Percentiles rank a stretch among this genome's conserved stretches.
phyloP scores from a whole-genome alignment of 2,797 vertebrate genomes.

The Hoplostethus mediterraneus region DNA sequence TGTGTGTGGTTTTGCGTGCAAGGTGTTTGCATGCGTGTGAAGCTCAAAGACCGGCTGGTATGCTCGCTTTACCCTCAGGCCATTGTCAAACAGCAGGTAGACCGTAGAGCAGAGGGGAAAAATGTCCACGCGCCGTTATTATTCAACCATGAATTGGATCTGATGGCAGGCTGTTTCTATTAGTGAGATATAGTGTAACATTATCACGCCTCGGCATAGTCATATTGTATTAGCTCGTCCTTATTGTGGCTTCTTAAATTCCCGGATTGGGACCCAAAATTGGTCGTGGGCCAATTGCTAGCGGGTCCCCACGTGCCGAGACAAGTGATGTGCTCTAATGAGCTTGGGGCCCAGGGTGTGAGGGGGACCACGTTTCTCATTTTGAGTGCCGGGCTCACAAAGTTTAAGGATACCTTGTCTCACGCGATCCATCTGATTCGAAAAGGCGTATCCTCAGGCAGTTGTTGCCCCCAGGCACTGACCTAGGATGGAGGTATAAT shows the following conservation, averaged over 20 bases:
- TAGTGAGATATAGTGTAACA: constrained; percentile 3
- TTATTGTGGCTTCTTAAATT: neutral
- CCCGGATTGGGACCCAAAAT: neutral
- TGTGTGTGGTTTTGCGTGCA: constrained; percentile 22
- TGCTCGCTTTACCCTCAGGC: neutral
- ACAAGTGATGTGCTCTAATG: neutral
- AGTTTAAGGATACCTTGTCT: constrained; percentile 19
- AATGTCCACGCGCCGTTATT: neutral
- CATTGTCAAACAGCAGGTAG: constrained; percentile 18
- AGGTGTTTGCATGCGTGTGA: constrained; percentile 18
- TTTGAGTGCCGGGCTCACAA: constrained; percentile 26
- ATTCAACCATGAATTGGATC: neutral
- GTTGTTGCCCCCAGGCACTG: constrained; percentile 45
- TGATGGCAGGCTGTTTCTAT: neutral
- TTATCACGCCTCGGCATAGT: constrained; percentile 8
- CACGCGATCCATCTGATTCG: constrained; percentile 17
- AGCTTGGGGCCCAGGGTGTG: neutral
- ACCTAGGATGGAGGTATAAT: constrained; percentile 26
- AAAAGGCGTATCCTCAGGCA: constrained; percentile 40
- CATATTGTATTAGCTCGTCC: neutral
- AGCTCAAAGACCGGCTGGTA: constrained; percentile 17
- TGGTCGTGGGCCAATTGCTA: neutral
- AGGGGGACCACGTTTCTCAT: constrained; percentile 11
- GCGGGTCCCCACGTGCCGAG: neutral
- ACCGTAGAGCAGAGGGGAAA: constrained; percentile 5